Evolutionary conservation across 2,797 vertebrate species (phyloP).

Genomic region (Fundulus diaphanus): DNA sequence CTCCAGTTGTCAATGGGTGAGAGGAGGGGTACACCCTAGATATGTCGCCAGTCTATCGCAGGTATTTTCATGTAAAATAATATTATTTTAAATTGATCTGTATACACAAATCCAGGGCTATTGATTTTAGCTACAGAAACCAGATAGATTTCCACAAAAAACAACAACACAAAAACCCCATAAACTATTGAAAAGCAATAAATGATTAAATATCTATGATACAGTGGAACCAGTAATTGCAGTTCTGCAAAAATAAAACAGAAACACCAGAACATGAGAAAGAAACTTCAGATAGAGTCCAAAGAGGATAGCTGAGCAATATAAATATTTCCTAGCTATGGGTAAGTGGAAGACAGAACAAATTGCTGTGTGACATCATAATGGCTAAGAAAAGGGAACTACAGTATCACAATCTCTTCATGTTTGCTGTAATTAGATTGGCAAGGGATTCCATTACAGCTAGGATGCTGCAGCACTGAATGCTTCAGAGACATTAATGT

Average conservation of each 20-base stretch:
- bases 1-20: too few relatives aligned
- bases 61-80: background rate
- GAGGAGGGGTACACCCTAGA: too few relatives aligned
- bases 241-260: background rate
- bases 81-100: background rate
- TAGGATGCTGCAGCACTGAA: conserved; percentile 11
- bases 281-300: background rate
- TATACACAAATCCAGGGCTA: background rate
- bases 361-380: background rate
- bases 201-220: too few relatives aligned
- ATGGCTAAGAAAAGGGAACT: background rate
- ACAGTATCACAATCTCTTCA: background rate
- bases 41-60: too few relatives aligned
- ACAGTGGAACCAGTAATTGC: background rate
- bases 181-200: background rate
- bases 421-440: conserved; percentile 38
- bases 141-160: background rate
- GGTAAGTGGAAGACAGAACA: background rate
- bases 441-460: conserved; percentile 28
- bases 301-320: background rate
- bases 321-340: background rate
- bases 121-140: background rate
- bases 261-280: background rate
- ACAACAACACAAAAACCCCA: background rate
- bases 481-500: conserved; percentile 20